Base-by-base conservation (phyloP, 2,888 invertebrate genomes). In the Himalopsyche anomala region DNA sequence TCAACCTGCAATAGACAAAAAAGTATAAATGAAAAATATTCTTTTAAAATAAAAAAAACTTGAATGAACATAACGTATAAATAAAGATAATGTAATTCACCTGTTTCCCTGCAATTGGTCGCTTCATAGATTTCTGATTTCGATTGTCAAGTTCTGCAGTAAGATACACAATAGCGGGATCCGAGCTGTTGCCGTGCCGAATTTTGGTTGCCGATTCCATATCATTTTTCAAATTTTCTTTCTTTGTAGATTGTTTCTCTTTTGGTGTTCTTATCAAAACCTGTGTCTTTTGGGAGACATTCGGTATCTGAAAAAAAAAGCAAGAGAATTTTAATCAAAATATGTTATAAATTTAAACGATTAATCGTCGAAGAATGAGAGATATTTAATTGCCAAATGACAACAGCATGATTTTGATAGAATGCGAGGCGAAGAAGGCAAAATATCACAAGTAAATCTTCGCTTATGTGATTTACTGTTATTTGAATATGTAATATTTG, bases 271-370 rank as follows among this genome's bases (percentile, higher is more conserved):
- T 90, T 82, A 93, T 93, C 1, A 93, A 86, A 0, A 93, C 91
- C 90, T 94, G 94, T 0, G 94, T 91, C 89, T 94, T 94, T 74
- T 94, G 92, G 81, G 91, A 91, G 45, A 92, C 89, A 87, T 94
- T 94, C 40, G 93, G 94, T 4, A 90, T 90, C 94, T 94, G 91
- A 0, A 88, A 88, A 40, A n/a, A 89, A 89, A 36, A 51, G 38
- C 69, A 69, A 86, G 81, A 19, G 56, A 62, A 74, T 6, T 9
- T 9, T 80, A 84, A n/a, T 17, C 79, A 85, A 38, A 11, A 40
- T 8, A 4, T 40, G 38, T 1, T 38, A 15, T 15, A 74, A 74
- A 74, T 74, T n/a, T 74, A 5, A n/a, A 28, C 2, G 28, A 28
- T 28, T 2, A 1, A 28, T 1, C 28, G 0, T 28, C 28, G 2